A percentile compares a stretch with the other conserved stretches of the same genome.
phyloP scores from a whole-genome alignment of 2,113 vertebrate species.

The Riparia riparia region DNA sequence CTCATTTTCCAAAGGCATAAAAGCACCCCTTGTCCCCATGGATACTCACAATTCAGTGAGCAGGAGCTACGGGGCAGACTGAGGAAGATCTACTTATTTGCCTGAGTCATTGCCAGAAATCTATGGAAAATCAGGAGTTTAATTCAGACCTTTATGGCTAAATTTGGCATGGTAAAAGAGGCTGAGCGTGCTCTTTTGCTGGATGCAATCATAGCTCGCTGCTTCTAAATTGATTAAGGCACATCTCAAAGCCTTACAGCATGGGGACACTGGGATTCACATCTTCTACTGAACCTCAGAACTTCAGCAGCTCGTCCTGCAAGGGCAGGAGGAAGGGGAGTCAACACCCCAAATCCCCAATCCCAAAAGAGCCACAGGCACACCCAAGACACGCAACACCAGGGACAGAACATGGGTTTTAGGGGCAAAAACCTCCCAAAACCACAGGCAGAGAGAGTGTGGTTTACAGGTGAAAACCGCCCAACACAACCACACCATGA shows the following conservation, averaged over 20 bases:
- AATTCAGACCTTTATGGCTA: background rate
- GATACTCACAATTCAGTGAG: background rate
- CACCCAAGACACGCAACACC: background rate
- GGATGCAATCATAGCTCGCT: background rate
- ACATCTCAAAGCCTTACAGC: background rate
- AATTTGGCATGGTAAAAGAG: background rate
- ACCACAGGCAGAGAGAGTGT: background rate
- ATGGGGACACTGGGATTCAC: background rate
- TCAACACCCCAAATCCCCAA: background rate
- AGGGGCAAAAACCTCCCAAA: background rate
- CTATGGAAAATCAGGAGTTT: background rate
- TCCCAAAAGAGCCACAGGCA: background rate
- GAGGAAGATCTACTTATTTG: background rate
- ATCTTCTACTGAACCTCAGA: background rate
- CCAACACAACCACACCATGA: background rate
- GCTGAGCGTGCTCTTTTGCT: background rate
- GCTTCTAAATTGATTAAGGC: background rate
- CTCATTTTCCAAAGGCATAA: background rate
- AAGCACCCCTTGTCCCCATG: background rate
- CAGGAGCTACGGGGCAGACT: background rate
- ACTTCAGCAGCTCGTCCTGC: background rate
- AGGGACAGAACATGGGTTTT: accelerated
- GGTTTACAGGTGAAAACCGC: background rate
- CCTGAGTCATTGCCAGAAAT: background rate
- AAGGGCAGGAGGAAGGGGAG: background rate